A percentile compares a stretch with the other conserved stretches of the same genome.
Conservation (phyloP, 2,797 vertebrate genomes). For the Novumbra hubbsi region DNA sequence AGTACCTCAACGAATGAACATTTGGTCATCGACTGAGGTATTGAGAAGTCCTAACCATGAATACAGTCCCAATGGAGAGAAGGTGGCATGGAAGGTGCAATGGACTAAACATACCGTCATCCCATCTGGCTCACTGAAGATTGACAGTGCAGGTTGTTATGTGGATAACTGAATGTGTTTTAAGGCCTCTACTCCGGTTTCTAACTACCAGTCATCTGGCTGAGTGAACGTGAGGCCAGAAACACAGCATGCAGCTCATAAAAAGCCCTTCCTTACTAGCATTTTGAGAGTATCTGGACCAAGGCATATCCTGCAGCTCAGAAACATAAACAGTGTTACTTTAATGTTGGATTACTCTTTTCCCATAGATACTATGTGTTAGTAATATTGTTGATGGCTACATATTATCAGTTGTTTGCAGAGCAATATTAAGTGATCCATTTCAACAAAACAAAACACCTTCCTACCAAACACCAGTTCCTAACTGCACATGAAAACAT, state of each 20-base stretch:
- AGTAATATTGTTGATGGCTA: slow-evolving; percentile 9
- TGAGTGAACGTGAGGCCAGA: neutral
- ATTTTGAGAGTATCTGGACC: slow-evolving; percentile 20
- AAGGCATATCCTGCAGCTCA: slow-evolving; percentile 12
- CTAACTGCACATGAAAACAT: slow-evolving; percentile 5
- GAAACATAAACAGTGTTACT: slow-evolving; percentile 7
- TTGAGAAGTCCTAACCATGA: slow-evolving; percentile 34
- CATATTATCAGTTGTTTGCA: slow-evolving; percentile 4
- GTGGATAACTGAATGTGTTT: slow-evolving; percentile 17
- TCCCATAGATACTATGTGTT: slow-evolving; percentile 8
- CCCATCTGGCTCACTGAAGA: slow-evolving; percentile 50
- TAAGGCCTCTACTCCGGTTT: slow-evolving; percentile 15
- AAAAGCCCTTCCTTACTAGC: slow-evolving; percentile 2
- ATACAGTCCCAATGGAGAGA: slow-evolving; percentile 10
- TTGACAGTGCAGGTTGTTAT: slow-evolving; percentile 52
- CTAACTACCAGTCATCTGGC: slow-evolving; percentile 19
- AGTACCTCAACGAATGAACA: slow-evolving; percentile 31
- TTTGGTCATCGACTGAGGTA: slow-evolving; percentile 15
- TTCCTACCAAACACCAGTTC: slow-evolving; percentile 5
- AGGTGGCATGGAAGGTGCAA: slow-evolving; percentile 32
- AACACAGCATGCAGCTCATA: slow-evolving; percentile 9
- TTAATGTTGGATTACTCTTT: slow-evolving; percentile 15
- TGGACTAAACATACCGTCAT: slow-evolving; percentile 48
- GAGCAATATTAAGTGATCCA: slow-evolving; percentile 2
- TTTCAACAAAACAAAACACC: neutral